Base-by-base conservation (phyloP, 2,888 invertebrate species). In the Leptinotarsa tumamoca region DNA sequence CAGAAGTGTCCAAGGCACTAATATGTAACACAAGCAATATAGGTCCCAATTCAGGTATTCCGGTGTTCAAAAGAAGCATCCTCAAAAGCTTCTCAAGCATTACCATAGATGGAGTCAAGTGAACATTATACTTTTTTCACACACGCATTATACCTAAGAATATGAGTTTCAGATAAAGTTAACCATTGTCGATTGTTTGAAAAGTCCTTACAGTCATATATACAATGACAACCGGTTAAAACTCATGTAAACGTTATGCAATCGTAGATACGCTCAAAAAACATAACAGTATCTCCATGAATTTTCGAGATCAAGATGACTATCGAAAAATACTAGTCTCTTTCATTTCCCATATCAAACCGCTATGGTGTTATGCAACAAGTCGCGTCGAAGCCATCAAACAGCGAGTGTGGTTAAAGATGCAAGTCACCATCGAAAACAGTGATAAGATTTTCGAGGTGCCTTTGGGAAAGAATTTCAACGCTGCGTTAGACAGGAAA, bases 261-360 rank as follows among this genome's bases (percentile, higher is more conserved):
- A 76, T 67, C 33, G 13, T 52, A 69, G 50, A 75, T 67, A 66
- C 50, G 67, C 33, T 56, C 67, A 76, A 73, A 73, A 76, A 58
- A 73, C 61, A 69, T 74, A 77, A 73, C 77, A 66, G 77, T 77
- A 72, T 66, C 71, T 74, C 33, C 67, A 56, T 49, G 71, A 71
- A 72, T 72, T 68, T 77, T 73, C 72, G 73, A 74, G 69, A 72
- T 77, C 74, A 69, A 77, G 74, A 77, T 77, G 77, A 74, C 77
- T 77, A 68, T 77, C 74, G 56, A 67, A 74, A 76, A 72, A 68
- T 72, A n/a, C 54, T 61, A 58, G 52, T 68, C 68, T 75, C 49
- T 67, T 63, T 69, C 67, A 75, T 68, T 74, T 70, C 70, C 56
- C 66, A 74, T 66, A 74, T 74, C 66, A 67, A 69, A 72, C 56